A percentile compares a stretch with the other conserved stretches of the same genome.
Evolutionary conservation across 2,888 invertebrate genomes (phyloP).

Genomic region (Oxytorus armatus): DNA sequence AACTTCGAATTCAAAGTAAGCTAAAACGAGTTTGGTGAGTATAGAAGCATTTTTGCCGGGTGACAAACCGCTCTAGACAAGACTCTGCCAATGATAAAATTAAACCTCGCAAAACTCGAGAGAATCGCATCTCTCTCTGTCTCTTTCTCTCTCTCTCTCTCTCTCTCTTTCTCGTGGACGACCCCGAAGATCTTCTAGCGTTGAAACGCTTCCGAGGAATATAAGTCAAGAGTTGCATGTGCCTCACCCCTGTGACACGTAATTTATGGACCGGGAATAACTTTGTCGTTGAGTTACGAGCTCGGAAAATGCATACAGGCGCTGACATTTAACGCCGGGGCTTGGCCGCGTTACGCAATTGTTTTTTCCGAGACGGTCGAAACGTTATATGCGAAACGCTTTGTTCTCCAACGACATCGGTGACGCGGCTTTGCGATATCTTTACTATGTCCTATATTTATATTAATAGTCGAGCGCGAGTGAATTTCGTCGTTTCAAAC

Average conservation of each 20-base stretch:
- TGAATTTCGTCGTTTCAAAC: background rate
- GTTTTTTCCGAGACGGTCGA: conserved; percentile 53
- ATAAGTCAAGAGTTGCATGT: conserved; percentile 31
- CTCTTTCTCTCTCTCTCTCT: conserved; percentile 47
- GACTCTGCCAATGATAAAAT: conserved; percentile 67
- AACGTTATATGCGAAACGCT: conserved; percentile 24
- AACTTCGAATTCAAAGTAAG: conserved; percentile 7
- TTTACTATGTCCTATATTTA: conserved; percentile 28
- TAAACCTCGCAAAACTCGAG: conserved; percentile 58
- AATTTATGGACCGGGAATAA: conserved; percentile 67
- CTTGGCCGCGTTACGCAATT: conserved; percentile 66
- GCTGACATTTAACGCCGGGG: conserved; percentile 63
- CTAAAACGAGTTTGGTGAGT: background rate
- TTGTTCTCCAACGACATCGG: conserved; percentile 63
- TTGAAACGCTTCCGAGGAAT: conserved; percentile 27
- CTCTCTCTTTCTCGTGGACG: conserved; percentile 15
- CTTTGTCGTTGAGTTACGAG: conserved; percentile 65
- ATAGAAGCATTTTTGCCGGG: conserved; percentile 19
- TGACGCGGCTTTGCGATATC: conserved; percentile 32
- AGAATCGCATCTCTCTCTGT: conserved; percentile 41
- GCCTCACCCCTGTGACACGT: conserved; percentile 54
- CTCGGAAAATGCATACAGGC: conserved; percentile 56
- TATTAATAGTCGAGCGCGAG: conserved; percentile 51
- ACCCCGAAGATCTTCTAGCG: conserved; percentile 25
- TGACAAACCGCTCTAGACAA: conserved; percentile 42